Base-by-base conservation (phyloP, 2,797 vertebrate genomes). In the Spinus olivaceus region DNA sequence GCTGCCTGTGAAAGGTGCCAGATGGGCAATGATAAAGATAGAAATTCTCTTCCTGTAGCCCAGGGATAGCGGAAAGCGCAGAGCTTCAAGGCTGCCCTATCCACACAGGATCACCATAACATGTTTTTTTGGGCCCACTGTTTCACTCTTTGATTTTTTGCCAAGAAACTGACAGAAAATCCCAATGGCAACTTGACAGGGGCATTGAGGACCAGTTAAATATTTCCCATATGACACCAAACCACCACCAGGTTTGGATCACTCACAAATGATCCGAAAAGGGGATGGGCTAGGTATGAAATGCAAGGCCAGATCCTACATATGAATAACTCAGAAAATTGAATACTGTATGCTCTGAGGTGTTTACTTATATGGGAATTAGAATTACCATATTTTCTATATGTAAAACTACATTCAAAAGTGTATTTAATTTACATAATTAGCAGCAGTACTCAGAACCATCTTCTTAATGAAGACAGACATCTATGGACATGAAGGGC, bases 11-110 rank as follows among this genome's bases (percentile, higher is more conserved):
- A 94, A 94, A 96, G 92, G 91, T 95, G 94, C 92, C 92, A 92
- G 94, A 96, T 96, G 95, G 95, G 91, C 80, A 70, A 20, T 32
- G 78, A 91, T 72, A 94, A 94, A 96, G 92, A 88, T 64, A 94
- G 82, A 94, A 93, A 86, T 92, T 90, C 70, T 79, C 87, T 92
- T 91, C 85, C 95, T 91, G 90, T 63, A 93, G 91, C 56, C 41
- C 76, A 94, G 69, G 67, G 76, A 87, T 14, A 76, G 77, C 5
- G 4, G 18, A 60, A 95, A 96, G 65, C 3, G 12, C 49, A 47
- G 72, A 22, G 47, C 54, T 91, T 73, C 69, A 88, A 73, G 85
- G 74, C 85, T 91, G 77, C 42, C 73, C 51, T 88, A 9, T 77
- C 83, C 71, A 92, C 82, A 60, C 78, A 90, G 84, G 53, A 85